Base-by-base conservation (phyloP, 2,888 invertebrate species). In the Coleophora deauratella region DNA sequence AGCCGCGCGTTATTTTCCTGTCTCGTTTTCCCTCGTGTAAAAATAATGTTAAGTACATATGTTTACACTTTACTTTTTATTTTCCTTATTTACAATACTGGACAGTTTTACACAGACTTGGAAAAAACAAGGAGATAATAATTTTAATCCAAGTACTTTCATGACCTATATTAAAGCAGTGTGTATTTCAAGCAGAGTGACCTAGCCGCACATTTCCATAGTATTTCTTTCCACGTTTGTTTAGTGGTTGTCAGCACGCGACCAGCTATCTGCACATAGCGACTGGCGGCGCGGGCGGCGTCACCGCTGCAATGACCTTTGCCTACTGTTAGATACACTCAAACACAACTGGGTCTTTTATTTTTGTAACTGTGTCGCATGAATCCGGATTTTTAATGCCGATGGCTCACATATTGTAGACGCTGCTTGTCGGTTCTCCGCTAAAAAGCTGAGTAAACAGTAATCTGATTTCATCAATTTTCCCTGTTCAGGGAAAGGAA, bases 331-430 rank as follows among this genome's bases (percentile, higher is more conserved):
- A 56, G 21, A 21, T 6, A 21, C 21, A 60, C 59, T 58, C 55
- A 62, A 58, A 60, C 52, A 61, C 53, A 72, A 64, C 59, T 66
- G 62, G 71, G 65, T 66, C 62, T 63, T 53, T 62, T 73, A 70
- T 72, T 72, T 50, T 59, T 52, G 55, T 62, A 62, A 52, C 45
- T 42, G 47, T 54, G 52, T 55, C 59, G 59, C 60, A 66, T 54
- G 54, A 61, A 57, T 57, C 52, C 46, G 43, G 43, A 40, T 46
- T 56, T 59, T 47, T 45, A 54, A 51, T 53, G 52, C 45, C 47
- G n/a, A n/a, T n/a, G n/a, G 47, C 38, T 47, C 35, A 46, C 44
- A 36, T 33, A n/a, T 30, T 30, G 8, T 7, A 9, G 32, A 10
- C 2, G 21, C 21, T 21, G 3, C 21, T 21, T 6, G 21, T 3